phyloP scores from a whole-genome alignment of 2,113 vertebrate genomes.

The Silurus glanis region DNA sequence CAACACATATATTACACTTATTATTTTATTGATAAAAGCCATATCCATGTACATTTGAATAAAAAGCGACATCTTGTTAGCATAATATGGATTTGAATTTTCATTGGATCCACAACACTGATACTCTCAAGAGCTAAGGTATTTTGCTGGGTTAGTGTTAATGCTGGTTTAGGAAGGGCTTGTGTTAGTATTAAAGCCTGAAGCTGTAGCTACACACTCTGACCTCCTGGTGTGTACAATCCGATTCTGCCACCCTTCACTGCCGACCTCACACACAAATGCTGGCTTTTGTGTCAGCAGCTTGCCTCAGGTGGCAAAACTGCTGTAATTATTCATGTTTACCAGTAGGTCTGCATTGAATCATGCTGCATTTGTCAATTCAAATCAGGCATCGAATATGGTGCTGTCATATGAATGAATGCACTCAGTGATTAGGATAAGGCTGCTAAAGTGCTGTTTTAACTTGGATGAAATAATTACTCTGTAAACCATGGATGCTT shows the following conservation, averaged over 20 bases:
- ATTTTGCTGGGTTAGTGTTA: background rate
- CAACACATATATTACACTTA: background rate
- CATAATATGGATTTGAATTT: background rate
- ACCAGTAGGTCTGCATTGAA: background rate
- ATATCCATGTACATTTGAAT: background rate
- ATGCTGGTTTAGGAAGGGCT: background rate
- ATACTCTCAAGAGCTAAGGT: background rate
- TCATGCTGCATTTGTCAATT: background rate
- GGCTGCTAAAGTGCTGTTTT: background rate
- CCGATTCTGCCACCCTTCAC: background rate
- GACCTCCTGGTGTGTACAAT: constrained; percentile 11
- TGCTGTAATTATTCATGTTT: constrained; percentile 12
- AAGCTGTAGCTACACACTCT: background rate
- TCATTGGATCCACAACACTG: background rate
- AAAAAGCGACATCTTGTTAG: background rate
- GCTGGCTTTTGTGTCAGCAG: background rate
- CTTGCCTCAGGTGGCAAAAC: constrained; percentile 13
- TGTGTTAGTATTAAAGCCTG: background rate
- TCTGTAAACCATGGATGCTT: background rate
- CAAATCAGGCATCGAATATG: background rate
- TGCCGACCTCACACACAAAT: constrained; percentile 5
- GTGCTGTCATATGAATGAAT: background rate
- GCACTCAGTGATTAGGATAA: background rate
- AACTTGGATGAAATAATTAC: background rate
- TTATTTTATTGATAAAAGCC: constrained; percentile 1